Conservation (phyloP, 2,797 vertebrate species). For the Petrocephalus schoutedeni region DNA sequence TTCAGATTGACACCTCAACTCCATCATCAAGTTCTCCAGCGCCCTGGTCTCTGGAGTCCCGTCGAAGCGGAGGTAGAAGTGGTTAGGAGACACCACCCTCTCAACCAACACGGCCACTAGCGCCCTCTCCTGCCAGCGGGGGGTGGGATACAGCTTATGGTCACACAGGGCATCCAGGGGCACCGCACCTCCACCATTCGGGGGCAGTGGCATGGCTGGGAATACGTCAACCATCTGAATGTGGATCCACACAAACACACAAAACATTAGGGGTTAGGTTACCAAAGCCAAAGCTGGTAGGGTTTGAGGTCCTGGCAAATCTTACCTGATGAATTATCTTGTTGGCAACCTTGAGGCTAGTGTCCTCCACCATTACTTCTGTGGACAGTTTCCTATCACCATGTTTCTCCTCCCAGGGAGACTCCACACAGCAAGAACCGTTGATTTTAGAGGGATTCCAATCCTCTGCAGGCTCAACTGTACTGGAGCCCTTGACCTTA, state of each 20-base stretch:
- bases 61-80: constrained; percentile 76
- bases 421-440: constrained; percentile 40
- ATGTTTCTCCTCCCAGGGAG: constrained; percentile 47
- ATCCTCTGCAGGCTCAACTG: neutral
- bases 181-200: constrained; percentile 40
- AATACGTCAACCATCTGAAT: constrained; percentile 43
- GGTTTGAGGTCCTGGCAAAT: neutral
- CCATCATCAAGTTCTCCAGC: constrained; percentile 82
- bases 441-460: constrained; percentile 27
- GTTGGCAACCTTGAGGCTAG: constrained; percentile 24
- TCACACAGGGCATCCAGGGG: constrained; percentile 74
- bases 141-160: constrained; percentile 65
- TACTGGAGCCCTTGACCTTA: constrained; percentile 11
- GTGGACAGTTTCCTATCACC: constrained; percentile 4
- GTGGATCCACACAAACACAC: neutral
- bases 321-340: constrained; percentile 44
- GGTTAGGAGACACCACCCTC: constrained; percentile 68
- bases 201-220: constrained; percentile 31
- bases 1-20: constrained; percentile 74
- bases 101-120: constrained; percentile 74
- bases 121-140: constrained; percentile 47
- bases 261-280: neutral
- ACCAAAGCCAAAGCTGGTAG: neutral
- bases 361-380: constrained; percentile 17
- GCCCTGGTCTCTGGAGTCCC: constrained; percentile 59